Percentiles rank a stretch among this genome's conserved stretches.
phyloP scores from a whole-genome alignment of 2,888 invertebrate species.

The Stenurella melanura region DNA sequence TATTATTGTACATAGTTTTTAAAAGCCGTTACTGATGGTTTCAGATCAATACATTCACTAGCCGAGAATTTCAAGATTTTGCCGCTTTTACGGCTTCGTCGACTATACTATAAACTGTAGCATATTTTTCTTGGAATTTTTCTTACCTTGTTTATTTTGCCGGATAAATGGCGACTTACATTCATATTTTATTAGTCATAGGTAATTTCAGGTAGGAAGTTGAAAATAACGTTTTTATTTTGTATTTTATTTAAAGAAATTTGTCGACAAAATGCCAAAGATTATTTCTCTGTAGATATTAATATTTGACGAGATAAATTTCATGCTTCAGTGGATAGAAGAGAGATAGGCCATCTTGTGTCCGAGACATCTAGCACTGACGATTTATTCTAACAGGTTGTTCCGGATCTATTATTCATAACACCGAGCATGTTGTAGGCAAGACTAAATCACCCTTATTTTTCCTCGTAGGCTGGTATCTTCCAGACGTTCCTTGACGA shows the following conservation, averaged over 20 bases:
- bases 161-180: background rate
- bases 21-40: too few species aligned
- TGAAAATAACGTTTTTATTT: constrained; percentile 5
- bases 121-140: background rate
- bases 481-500: constrained; percentile 18
- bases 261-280: constrained; percentile 30
- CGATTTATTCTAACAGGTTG: constrained; percentile 58
- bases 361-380: constrained; percentile 39
- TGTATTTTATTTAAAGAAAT: constrained; percentile 34
- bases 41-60: too few species aligned
- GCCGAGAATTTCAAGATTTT: too few species aligned
- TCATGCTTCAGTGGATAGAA: background rate
- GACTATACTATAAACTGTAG: too few species aligned
- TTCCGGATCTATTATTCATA: constrained; percentile 57
- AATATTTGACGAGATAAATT: constrained; percentile 43
- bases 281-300: constrained; percentile 38
- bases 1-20: too few species aligned
- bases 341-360: constrained; percentile 21
- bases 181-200: constrained; percentile 8
- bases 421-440: constrained; percentile 47
- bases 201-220: constrained; percentile 12
- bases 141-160: background rate
- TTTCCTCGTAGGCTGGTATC: constrained; percentile 23
- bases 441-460: constrained; percentile 49
- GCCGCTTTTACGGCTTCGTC: too few species aligned